Base-by-base conservation (phyloP, 1,140 invertebrate genomes). In the Drosophila pachea region DNA sequence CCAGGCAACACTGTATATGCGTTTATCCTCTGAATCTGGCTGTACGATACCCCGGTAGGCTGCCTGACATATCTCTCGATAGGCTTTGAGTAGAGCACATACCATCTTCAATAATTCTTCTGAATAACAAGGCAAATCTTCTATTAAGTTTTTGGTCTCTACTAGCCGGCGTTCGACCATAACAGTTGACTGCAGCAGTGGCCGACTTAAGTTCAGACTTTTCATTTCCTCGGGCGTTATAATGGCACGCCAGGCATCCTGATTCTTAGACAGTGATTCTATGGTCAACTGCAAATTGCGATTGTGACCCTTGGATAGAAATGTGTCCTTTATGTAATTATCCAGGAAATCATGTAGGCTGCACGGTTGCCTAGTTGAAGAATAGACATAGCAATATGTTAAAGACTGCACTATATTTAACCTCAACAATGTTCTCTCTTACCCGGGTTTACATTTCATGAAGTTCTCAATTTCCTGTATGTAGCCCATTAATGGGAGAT, bases 1-100 rank as follows among this genome's bases (percentile, higher is more conserved):
- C 97, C 97, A 98, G 31, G 94, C 93, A 5, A 96, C 95, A 81
- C 95, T 97, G 63, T 97, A 94, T 35, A 97, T 94, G 53, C 94
- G 90, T 74, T 94, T 94, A 75, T 96, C 95, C 78, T 96, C 94
- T 0, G 93, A 92, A 69, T 95, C 94, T n/a, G 94, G 93, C 81
- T 95, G 94, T 2, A 96, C 94, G 62, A 95, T 95, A 59, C 93
- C 93, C 54, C 92, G 91, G 89, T 96, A 96, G 5, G 94, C 94
- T 4, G 92, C 91, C 74, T 94, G 92, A 83, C 95, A 96, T 7
- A 93, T 94, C 75, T 96, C 94, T 11, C 93, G 91, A 90, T 96
- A 96, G 59, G 93, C 92, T 75, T 92, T 92, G 43, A 97, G 89
- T 47, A 89, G 63, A 2, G 89, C 78, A 61, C 89, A 89, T 4